Percentiles rank a stretch among this genome's conserved stretches.
Conservation (phyloP, 2,888 invertebrate genomes). For the Diaperis boleti region DNA sequence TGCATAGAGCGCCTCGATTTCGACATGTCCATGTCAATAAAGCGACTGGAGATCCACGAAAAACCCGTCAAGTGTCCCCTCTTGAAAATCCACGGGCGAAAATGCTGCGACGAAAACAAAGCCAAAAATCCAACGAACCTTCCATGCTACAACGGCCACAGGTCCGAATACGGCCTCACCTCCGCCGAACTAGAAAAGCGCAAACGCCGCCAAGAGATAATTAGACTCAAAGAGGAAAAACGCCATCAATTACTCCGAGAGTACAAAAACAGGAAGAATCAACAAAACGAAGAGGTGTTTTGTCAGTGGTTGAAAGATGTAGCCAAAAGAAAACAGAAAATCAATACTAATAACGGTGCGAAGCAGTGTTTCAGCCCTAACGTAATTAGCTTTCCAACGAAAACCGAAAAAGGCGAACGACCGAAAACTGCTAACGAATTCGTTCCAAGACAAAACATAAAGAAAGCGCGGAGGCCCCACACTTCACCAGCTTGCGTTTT, state of each 20-base stretch:
- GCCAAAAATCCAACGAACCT: constrained; percentile 62
- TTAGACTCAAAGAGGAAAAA: constrained; percentile 65
- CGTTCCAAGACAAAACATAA: constrained; percentile 50
- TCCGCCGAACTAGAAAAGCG: constrained; percentile 66
- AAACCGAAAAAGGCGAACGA: constrained; percentile 49
- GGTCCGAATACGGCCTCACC: constrained; percentile 70
- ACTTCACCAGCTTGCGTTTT: constrained; percentile 60
- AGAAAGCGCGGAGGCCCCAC: constrained; percentile 55
- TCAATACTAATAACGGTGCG: constrained; percentile 16
- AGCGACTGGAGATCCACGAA: constrained; percentile 58
- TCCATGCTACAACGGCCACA: constrained; percentile 68
- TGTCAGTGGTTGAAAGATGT: constrained; percentile 68
- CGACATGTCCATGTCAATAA: constrained; percentile 58
- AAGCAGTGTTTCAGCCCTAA: constrained; percentile 49
- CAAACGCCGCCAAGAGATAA: constrained; percentile 61
- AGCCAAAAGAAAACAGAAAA: constrained; percentile 50
- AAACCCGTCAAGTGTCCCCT: constrained; percentile 59
- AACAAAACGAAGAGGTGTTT: constrained; percentile 69
- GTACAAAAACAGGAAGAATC: constrained; percentile 57
- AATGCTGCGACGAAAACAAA: constrained; percentile 65
- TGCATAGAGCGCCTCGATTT: constrained; percentile 62
- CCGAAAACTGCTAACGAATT: constrained; percentile 60
- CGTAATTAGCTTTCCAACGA: constrained; percentile 50
- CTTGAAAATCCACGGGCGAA: constrained; percentile 60
- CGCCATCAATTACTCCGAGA: constrained; percentile 65